A percentile compares a stretch with the other conserved stretches of the same genome.
Conservation (phyloP, 1,140 invertebrate genomes). For the Papilio machaon region DNA sequence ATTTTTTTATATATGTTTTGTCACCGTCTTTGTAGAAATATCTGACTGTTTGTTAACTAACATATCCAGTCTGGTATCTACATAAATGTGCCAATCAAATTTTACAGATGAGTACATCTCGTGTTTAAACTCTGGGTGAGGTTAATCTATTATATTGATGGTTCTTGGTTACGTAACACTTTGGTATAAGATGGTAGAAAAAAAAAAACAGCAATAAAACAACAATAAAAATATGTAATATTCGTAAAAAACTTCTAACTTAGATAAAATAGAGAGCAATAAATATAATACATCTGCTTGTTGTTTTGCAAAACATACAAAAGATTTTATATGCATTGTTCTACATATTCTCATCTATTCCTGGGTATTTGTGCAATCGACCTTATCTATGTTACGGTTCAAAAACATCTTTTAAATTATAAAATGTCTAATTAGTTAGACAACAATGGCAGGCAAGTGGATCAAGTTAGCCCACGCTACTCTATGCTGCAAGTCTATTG, state of each 20-base stretch:
- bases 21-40: background rate
- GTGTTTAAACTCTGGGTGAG: background rate
- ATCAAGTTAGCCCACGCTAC: background rate
- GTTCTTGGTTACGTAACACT: background rate
- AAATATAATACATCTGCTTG: background rate
- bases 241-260: background rate
- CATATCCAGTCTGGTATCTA: background rate
- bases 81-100: background rate
- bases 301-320: background rate
- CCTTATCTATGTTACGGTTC: constrained; percentile 27
- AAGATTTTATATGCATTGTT: constrained; percentile 7
- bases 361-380: background rate
- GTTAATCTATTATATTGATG: background rate
- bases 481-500: constrained; percentile 29
- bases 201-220: background rate
- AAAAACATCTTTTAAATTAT: constrained; percentile 7
- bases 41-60: background rate
- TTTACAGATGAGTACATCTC: background rate
- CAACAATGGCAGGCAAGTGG: constrained; percentile 24
- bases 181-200: background rate
- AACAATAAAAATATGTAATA: background rate
- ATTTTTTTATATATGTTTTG: no score
- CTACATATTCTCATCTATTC: background rate
- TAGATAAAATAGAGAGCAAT: background rate
- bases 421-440: constrained; percentile 24